Conservation (phyloP, 2,888 invertebrate species). For the Hylaea fasciaria region DNA sequence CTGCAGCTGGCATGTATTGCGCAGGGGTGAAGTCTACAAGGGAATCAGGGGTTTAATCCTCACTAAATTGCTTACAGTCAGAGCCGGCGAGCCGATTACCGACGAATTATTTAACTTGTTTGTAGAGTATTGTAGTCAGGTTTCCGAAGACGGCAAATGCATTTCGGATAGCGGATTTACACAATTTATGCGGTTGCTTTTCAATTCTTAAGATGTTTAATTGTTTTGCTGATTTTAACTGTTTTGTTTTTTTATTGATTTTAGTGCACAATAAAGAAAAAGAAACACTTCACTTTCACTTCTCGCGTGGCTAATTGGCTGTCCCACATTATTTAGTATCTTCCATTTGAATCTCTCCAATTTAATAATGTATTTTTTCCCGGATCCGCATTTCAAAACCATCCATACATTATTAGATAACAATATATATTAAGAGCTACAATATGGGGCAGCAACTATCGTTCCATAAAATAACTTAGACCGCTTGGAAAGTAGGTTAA, state of each 20-base stretch:
- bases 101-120: slow-evolving; percentile 57
- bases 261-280: no score
- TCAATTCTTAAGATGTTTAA: slow-evolving; percentile 3
- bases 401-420: background rate
- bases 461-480: slow-evolving; percentile 12
- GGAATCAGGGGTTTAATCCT: slow-evolving; percentile 63
- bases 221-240: background rate
- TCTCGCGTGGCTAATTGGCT: no score
- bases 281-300: no score
- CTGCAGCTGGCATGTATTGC: slow-evolving; percentile 8
- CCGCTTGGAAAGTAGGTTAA: slow-evolving; percentile 26
- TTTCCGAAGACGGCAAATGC: slow-evolving; percentile 23
- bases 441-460: slow-evolving; percentile 15
- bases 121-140: slow-evolving; percentile 40
- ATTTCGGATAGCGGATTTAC: slow-evolving; percentile 20
- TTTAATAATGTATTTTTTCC: no score
- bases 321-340: no score
- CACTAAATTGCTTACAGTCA: slow-evolving; percentile 66
- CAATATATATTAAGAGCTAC: background rate
- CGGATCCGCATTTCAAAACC: background rate
- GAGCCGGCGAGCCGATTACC: slow-evolving; percentile 58
- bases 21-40: slow-evolving; percentile 55
- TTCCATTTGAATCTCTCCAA: no score
- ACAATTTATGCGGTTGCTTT: slow-evolving; percentile 12
- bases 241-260: no score